A percentile compares a stretch with the other conserved stretches of the same genome.
These are phyloP conservation scores for Caenorhabditis brenneri DNA, from an alignment of 1,140 invertebrate species.

Conservation along the genomic window DNA sequence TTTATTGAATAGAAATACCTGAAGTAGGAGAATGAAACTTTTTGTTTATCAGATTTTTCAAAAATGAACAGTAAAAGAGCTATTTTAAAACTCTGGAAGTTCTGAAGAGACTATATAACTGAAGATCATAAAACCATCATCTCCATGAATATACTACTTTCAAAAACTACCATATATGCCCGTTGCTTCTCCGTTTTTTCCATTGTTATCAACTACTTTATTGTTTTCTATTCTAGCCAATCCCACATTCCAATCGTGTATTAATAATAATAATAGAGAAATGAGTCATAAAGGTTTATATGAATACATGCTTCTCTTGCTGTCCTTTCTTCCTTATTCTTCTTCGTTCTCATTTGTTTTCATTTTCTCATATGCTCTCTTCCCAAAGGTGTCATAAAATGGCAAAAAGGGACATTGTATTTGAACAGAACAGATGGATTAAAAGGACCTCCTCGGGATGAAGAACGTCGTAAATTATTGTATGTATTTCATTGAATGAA, in stretches of 20 bases:
- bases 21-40: too few species aligned
- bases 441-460: neutral
- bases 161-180: too few species aligned
- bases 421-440: neutral
- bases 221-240: neutral
- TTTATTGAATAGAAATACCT: too few species aligned
- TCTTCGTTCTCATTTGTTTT: conserved; percentile 4
- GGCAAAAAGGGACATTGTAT: neutral
- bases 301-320: neutral
- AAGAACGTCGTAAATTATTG: neutral
- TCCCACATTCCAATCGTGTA: neutral
- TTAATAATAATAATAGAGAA: neutral
- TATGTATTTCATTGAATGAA: neutral
- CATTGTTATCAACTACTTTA: neutral
- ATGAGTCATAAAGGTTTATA: neutral
- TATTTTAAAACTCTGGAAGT: too few species aligned
- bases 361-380: neutral
- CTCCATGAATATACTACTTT: too few species aligned
- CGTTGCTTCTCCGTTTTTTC: too few species aligned
- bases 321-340: neutral
- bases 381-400: conserved; percentile 19
- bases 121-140: too few species aligned
- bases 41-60: too few species aligned
- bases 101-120: too few species aligned
- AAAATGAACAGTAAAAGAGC: too few species aligned